A percentile compares a stretch with the other conserved stretches of the same genome.
Evolutionary conservation across 2,888 invertebrate species (phyloP).

Genomic region (Antitype chi): DNA sequence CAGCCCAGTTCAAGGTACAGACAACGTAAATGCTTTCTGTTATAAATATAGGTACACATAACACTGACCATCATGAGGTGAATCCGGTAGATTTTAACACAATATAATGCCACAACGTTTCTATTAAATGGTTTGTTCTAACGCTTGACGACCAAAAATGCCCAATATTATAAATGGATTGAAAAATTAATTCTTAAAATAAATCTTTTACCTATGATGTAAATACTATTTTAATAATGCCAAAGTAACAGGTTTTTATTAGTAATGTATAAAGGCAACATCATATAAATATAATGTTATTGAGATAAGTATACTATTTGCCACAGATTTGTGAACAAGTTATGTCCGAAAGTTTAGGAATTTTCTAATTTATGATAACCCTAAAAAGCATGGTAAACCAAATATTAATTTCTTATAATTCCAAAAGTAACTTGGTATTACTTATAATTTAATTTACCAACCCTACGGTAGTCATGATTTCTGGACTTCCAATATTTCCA

Average conservation of each 20-base stretch:
- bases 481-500: conserved; percentile 48
- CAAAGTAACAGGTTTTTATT: conserved; percentile 73
- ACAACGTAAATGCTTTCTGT: conserved; percentile 86
- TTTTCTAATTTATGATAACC: conserved; percentile 38
- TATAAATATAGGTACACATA: conserved; percentile 77
- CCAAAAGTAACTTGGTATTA: conserved; percentile 34
- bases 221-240: conserved; percentile 78
- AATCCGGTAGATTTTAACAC: conserved; percentile 74
- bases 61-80: conserved; percentile 89
- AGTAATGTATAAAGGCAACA: conserved; percentile 72
- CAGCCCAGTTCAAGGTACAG: conserved; percentile 76
- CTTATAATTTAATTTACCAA: conserved; percentile 44
- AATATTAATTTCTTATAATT: conserved; percentile 27
- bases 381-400: conserved; percentile 48
- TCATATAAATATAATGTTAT: conserved; percentile 66
- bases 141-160: conserved; percentile 76
- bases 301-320: conserved; percentile 52
- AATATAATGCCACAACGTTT: conserved; percentile 82
- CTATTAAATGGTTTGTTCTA: conserved; percentile 73
- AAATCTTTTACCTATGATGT: conserved; percentile 74
- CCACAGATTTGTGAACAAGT: conserved; percentile 37
- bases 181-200: conserved; percentile 75
- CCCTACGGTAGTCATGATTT: conserved; percentile 45
- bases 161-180: conserved; percentile 75
- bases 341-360: conserved; percentile 51